phyloP scores from a whole-genome alignment of 2,797 vertebrate species.

The Bryconaethiops microstoma region DNA sequence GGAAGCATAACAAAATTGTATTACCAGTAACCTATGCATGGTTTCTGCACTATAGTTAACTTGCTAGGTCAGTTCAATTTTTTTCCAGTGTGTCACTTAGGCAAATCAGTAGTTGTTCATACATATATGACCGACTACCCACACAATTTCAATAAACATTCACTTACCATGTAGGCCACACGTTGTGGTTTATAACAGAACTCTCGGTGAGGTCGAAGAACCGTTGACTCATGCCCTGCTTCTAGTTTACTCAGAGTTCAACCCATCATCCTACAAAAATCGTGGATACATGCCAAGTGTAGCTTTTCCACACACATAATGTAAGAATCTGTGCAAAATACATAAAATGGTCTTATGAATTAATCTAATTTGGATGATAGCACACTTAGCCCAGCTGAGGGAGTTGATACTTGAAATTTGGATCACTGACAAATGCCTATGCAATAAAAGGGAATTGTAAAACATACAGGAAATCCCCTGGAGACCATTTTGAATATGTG shows the following conservation, averaged over 20 bases:
- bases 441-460: no score
- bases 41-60: not conserved
- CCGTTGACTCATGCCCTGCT: slow-evolving; percentile 7
- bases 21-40: not conserved
- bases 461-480: no score
- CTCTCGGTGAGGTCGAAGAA: not conserved
- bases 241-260: not conserved
- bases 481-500: no score
- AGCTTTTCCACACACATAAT: not conserved
- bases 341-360: no score
- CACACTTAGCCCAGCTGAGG: no score
- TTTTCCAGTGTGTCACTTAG: not conserved
- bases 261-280: not conserved
- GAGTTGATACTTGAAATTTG: no score
- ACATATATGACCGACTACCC: not conserved
- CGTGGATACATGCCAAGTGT: not conserved
- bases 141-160: not conserved
- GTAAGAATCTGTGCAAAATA: not conserved
- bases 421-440: no score
- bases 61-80: not conserved
- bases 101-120: not conserved
- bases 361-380: no score
- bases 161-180: not conserved
- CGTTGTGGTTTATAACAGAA: not conserved
- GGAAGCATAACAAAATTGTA: not conserved